Percentiles rank a stretch among this genome's conserved stretches.
Evolutionary conservation across 2,113 vertebrate species (phyloP).

Genomic region (Ctenodactylus gundi): DNA sequence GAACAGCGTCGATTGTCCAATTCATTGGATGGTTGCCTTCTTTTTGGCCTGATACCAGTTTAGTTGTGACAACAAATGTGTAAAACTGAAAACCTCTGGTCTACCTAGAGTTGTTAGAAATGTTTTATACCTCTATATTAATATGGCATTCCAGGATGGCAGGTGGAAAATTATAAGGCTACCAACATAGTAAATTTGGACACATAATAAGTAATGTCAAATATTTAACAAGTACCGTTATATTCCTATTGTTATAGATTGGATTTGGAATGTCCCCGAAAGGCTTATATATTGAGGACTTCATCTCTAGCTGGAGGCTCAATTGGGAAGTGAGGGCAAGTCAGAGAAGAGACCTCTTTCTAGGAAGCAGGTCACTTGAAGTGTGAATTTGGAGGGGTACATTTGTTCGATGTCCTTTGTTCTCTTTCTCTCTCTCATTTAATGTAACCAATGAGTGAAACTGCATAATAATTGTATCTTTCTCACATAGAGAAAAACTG

Average conservation of each 20-base stretch:
- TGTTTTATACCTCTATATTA: neutral
- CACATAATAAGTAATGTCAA: neutral
- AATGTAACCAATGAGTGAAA: neutral
- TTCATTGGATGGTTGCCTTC: neutral
- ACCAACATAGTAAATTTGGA: neutral
- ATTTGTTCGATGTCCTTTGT: neutral
- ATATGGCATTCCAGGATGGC: neutral
- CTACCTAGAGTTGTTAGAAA: neutral
- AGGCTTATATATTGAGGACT: neutral
- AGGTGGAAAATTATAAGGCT: neutral
- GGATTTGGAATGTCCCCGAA: neutral
- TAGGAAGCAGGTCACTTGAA: neutral
- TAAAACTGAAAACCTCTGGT: neutral
- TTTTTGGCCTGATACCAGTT: neutral
- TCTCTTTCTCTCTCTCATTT: neutral
- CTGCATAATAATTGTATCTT: neutral
- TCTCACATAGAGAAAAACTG: neutral
- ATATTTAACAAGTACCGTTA: neutral
- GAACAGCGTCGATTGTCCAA: neutral
- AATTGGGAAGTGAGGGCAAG: neutral
- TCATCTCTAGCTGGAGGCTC: no score
- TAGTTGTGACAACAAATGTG: neutral
- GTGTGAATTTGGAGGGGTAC: neutral
- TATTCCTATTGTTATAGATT: neutral
- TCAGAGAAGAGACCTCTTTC: neutral